phyloP scores from a whole-genome alignment of 2,113 vertebrate species.

The Podarcis raffonei region DNA sequence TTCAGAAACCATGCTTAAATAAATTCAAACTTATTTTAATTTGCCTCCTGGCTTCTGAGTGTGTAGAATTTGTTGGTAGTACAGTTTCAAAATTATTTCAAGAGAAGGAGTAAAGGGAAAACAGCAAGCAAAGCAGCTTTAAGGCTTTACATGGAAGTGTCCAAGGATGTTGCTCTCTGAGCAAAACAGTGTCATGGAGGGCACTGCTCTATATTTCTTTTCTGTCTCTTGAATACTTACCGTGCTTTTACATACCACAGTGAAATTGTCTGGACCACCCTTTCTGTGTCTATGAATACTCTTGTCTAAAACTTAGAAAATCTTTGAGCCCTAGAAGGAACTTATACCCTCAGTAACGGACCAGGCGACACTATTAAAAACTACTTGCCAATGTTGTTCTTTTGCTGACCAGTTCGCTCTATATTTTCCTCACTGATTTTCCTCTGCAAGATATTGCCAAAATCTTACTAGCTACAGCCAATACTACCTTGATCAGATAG shows the following conservation, averaged over 20 bases:
- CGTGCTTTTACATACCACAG: not conserved
- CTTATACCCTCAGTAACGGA: not conserved
- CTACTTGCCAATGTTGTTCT: not conserved
- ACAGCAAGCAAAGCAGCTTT: not conserved
- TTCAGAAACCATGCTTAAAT: not conserved
- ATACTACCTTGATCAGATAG: too few relatives aligned
- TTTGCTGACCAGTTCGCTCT: not conserved
- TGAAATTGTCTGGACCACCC: not conserved
- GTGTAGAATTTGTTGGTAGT: not conserved
- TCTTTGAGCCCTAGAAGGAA: not conserved
- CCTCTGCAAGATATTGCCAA: not conserved
- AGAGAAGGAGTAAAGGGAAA: not conserved
- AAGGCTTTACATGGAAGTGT: not conserved
- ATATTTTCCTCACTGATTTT: not conserved
- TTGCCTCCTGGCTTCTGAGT: not conserved
- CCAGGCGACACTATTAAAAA: not conserved
- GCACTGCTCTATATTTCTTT: not conserved
- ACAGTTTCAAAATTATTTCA: not conserved
- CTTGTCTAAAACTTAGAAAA: too few relatives aligned
- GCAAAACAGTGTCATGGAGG: not conserved
- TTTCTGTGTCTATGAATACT: too few relatives aligned
- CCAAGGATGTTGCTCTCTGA: not conserved
- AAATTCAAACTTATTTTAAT: not conserved
- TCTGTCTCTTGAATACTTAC: not conserved
- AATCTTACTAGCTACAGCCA: too few relatives aligned